Evolutionary conservation across 2,113 vertebrate genomes (phyloP).

Genomic region (Carettochelys insculpta): DNA sequence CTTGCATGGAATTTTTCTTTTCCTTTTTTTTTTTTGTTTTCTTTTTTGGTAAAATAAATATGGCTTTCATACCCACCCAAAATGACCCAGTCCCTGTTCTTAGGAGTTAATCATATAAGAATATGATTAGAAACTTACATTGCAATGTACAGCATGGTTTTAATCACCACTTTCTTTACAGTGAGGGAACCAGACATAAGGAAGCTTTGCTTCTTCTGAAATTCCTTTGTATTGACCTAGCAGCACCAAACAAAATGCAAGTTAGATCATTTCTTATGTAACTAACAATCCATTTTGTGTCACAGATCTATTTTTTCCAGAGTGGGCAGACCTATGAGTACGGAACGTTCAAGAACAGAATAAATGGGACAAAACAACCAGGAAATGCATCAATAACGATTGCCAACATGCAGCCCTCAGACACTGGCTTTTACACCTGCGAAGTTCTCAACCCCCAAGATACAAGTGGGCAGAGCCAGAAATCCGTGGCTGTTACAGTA

Average conservation of each 20-base stretch:
- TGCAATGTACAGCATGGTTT: neutral
- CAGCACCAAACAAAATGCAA: neutral
- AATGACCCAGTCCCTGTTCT: neutral
- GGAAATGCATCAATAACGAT: constrained; percentile 85
- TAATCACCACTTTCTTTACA: neutral
- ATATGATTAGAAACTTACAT: neutral
- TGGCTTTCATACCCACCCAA: neutral
- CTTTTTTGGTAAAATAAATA: neutral
- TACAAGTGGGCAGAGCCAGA: constrained; percentile 70
- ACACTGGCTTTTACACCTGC: constrained; percentile 84
- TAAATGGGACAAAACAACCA: constrained; percentile 71
- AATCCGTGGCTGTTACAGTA: constrained; percentile 76
- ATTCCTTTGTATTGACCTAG: neutral
- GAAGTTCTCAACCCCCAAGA: constrained; percentile 83
- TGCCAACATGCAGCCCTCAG: constrained; percentile 79
- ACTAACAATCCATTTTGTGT: constrained; percentile 57
- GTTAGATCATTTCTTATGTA: constrained; percentile 30
- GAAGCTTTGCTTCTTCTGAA: neutral
- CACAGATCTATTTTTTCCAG: constrained; percentile 78
- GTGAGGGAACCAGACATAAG: neutral
- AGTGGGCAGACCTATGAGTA: constrained; percentile 50
- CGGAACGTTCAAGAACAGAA: constrained; percentile 72
- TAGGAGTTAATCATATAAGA: constrained; percentile 5
- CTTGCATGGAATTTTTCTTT: neutral
- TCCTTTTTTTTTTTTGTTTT: too few relatives aligned